phyloP scores from a whole-genome alignment of 1,140 invertebrate genomes.

The Drosophila triauraria region DNA sequence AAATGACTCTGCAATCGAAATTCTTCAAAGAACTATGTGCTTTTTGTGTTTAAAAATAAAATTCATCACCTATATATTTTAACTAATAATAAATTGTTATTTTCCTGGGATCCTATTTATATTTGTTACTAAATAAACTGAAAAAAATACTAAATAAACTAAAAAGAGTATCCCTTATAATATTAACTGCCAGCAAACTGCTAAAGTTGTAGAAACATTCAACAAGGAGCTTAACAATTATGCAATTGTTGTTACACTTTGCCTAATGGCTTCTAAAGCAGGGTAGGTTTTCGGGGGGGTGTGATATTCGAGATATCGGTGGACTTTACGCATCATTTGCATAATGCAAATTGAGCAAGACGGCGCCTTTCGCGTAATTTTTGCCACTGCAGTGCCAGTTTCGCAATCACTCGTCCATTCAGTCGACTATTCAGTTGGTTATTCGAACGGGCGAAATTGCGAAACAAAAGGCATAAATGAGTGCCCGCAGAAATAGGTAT shows the following conservation, averaged over 20 bases:
- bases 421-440: background rate
- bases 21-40: too few relatives aligned
- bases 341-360: slow-evolving; percentile 47
- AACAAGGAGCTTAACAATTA: background rate
- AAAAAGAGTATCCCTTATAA: background rate
- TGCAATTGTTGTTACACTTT: slow-evolving; percentile 14
- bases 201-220: background rate
- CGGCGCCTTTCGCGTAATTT: slow-evolving; percentile 26
- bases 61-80: too few relatives aligned
- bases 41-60: too few relatives aligned
- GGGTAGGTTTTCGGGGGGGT: background rate
- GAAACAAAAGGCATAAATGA: slow-evolving; percentile 19
- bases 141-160: too few relatives aligned
- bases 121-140: too few relatives aligned
- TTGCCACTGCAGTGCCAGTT: slow-evolving; percentile 12
- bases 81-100: too few relatives aligned
- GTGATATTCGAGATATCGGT: background rate
- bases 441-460: background rate
- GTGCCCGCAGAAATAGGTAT: slow-evolving; percentile 9
- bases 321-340: slow-evolving; percentile 45
- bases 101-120: too few relatives aligned
- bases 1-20: too few relatives aligned
- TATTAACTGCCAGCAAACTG: background rate
- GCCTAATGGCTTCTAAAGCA: background rate
- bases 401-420: slow-evolving; percentile 22